phyloP scores from a whole-genome alignment of 2,797 vertebrate genomes.

The Parambassis ranga region DNA sequence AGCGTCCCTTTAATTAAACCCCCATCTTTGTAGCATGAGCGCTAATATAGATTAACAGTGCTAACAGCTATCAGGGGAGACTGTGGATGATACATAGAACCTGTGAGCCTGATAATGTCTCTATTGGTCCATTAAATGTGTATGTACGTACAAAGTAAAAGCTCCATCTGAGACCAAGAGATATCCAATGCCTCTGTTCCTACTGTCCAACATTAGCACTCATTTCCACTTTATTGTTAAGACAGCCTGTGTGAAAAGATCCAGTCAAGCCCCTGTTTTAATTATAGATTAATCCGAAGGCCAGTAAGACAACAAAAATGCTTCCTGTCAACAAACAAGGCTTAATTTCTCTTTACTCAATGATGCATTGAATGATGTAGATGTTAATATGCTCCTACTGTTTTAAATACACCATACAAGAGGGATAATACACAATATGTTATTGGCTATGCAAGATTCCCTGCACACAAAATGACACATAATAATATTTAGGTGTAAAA shows the following conservation, averaged over 20 bases:
- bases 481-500: background rate
- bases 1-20: slow-evolving; percentile 32
- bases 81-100: slow-evolving; percentile 17
- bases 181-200: slow-evolving; percentile 26
- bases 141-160: slow-evolving; percentile 12
- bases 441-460: background rate
- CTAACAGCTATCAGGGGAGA: slow-evolving; percentile 15
- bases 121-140: slow-evolving; percentile 46
- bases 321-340: slow-evolving; percentile 18
- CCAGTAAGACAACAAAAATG: background rate
- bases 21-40: slow-evolving; percentile 2
- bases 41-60: slow-evolving; percentile 4
- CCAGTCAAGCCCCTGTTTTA: slow-evolving; percentile 32
- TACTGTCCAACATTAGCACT: slow-evolving; percentile 12
- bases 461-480: background rate
- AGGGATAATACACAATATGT: background rate
- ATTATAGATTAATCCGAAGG: slow-evolving; percentile 47
- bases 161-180: slow-evolving; percentile 21
- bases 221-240: background rate
- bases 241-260: slow-evolving; percentile 13
- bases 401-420: slow-evolving; percentile 1
- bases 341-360: slow-evolving; percentile 12
- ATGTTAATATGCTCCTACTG: slow-evolving; percentile 20
- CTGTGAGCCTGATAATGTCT: slow-evolving; percentile 37
- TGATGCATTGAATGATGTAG: slow-evolving; percentile 2